Conservation (phyloP, 2,888 invertebrate species). For the Phorcus lineatus region DNA sequence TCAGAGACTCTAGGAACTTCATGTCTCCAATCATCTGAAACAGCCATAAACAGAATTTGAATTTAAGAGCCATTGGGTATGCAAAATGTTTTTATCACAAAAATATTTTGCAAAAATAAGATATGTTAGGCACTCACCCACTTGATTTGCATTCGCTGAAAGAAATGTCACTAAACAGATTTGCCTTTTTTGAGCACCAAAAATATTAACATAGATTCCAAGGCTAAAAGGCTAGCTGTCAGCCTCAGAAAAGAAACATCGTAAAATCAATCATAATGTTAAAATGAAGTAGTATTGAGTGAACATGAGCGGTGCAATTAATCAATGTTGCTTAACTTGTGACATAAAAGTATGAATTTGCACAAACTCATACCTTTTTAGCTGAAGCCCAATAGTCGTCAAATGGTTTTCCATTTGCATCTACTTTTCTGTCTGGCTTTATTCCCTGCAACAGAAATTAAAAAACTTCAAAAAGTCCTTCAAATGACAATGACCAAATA, state of each 20-base stretch:
- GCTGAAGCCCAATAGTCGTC: slow-evolving; percentile 75
- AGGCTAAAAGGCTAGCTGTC: background rate
- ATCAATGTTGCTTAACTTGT: too few species aligned
- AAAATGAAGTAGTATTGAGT: background rate
- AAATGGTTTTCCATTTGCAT: slow-evolving; percentile 64
- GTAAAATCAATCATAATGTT: background rate
- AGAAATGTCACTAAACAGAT: too few species aligned
- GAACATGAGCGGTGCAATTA: background rate
- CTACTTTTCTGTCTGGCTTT: slow-evolving; percentile 72
- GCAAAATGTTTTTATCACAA: too few species aligned
- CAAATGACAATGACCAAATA: background rate
- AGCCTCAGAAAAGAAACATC: too few species aligned
- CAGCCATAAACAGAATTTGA: background rate
- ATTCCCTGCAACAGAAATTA: slow-evolving; percentile 55
- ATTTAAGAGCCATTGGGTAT: too few species aligned
- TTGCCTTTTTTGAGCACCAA: too few species aligned
- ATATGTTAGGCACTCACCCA: too few species aligned
- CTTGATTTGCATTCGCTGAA: too few species aligned
- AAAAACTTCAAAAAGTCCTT: background rate
- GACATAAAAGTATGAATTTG: too few species aligned
- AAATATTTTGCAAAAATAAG: too few species aligned
- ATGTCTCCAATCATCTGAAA: slow-evolving; percentile 73
- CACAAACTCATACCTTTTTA: slow-evolving; percentile 62
- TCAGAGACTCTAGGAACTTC: slow-evolving; percentile 73
- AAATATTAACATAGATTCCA: too few species aligned